Evolutionary conservation across 2,797 vertebrate species (phyloP).

Genomic region (Mus spretus): DNA sequence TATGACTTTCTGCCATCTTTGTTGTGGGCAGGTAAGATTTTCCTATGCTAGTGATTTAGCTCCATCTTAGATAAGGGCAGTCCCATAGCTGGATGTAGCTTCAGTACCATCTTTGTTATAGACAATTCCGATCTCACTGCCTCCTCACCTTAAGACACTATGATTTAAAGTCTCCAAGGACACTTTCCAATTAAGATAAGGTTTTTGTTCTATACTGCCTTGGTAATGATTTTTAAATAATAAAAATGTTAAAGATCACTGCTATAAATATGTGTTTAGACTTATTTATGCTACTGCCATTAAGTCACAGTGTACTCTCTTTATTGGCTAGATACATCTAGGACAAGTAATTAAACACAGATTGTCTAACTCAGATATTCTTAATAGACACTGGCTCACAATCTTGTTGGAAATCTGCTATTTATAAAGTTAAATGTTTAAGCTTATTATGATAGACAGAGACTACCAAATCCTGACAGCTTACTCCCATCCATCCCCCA

Average conservation of each 20-base stretch:
- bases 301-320: background rate
- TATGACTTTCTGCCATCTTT: too few species aligned
- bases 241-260: background rate
- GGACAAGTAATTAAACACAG: background rate
- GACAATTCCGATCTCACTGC: background rate
- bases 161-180: background rate
- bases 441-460: background rate
- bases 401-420: background rate
- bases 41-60: too few species aligned
- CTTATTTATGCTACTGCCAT: background rate
- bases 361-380: background rate
- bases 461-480: background rate
- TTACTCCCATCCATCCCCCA: background rate
- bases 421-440: background rate
- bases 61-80: background rate
- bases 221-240: background rate
- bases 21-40: too few species aligned
- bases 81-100: too few species aligned
- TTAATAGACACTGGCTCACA: background rate
- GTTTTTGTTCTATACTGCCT: background rate
- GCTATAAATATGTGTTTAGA: background rate
- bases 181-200: background rate
- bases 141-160: background rate
- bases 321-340: background rate
- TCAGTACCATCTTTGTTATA: background rate